Percentiles rank a stretch among this genome's conserved stretches.
Evolutionary conservation across 1,140 invertebrate genomes (phyloP).

Genomic region (Chrysoperla carnea): DNA sequence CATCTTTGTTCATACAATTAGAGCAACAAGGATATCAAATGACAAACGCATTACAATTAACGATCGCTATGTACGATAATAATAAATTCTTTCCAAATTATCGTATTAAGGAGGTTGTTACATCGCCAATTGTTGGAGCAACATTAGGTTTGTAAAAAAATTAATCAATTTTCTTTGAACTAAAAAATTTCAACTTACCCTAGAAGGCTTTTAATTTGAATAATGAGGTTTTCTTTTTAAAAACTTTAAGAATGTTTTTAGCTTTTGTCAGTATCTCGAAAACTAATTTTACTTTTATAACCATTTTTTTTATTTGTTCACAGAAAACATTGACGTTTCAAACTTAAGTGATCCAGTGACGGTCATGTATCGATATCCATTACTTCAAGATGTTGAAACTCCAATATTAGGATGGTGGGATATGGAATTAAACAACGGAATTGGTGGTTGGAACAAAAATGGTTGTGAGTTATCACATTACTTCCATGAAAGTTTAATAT

Average conservation of each 20-base stretch:
- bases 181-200: too few relatives aligned
- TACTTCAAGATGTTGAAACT: slow-evolving; percentile 23
- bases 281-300: background rate
- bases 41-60: slow-evolving; percentile 26
- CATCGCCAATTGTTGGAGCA: slow-evolving; percentile 42
- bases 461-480: slow-evolving; percentile 44
- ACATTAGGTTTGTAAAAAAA: slow-evolving; percentile 31
- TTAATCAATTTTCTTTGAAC: too few relatives aligned
- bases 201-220: too few relatives aligned
- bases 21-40: slow-evolving; percentile 16
- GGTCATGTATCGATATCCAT: slow-evolving; percentile 28
- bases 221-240: too few relatives aligned
- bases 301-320: slow-evolving; percentile 1
- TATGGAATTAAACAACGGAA: slow-evolving; percentile 30
- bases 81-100: slow-evolving; percentile 44
- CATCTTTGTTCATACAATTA: slow-evolving; percentile 36
- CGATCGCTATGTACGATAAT: slow-evolving; percentile 50
- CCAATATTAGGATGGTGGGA: slow-evolving; percentile 53
- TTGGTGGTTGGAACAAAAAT: slow-evolving; percentile 46
- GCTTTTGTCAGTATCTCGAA: too few relatives aligned
- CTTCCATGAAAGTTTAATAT: slow-evolving; percentile 47
- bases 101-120: slow-evolving; percentile 25
- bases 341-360: slow-evolving; percentile 49
- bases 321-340: slow-evolving; percentile 21
- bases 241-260: too few relatives aligned